Conservation (phyloP, 2,797 vertebrate species). For the Lateolabrax maculatus region DNA sequence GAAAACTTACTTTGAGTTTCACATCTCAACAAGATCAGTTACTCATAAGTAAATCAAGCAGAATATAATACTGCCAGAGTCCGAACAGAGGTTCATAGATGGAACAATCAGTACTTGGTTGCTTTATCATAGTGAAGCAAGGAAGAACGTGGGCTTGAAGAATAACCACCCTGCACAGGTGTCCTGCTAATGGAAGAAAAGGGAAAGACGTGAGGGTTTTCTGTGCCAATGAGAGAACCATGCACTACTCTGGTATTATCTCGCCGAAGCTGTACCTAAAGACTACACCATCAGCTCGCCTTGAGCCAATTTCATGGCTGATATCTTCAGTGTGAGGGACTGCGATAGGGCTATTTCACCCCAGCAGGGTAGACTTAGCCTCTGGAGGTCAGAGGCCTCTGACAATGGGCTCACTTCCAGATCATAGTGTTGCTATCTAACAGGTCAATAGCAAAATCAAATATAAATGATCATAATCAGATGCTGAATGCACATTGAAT, state of each 20-base stretch:
- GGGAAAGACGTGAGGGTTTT: conserved; percentile 44
- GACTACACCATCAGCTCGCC: conserved; percentile 64
- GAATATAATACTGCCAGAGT: conserved; percentile 11
- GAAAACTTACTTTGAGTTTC: background rate
- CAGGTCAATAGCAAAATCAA: conserved; percentile 67
- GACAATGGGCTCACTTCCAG: conserved; percentile 59
- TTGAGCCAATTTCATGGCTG: conserved; percentile 84
- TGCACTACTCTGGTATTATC: conserved; percentile 48
- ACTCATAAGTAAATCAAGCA: conserved; percentile 1
- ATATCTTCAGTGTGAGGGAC: conserved; percentile 73
- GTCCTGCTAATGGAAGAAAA: conserved; percentile 49
- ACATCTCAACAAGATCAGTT: background rate
- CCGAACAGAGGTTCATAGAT: conserved; percentile 1
- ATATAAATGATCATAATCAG: background rate
- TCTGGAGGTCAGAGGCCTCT: conserved; percentile 49
- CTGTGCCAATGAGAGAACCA: conserved; percentile 43
- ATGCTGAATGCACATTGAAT: background rate
- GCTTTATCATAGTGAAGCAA: too few species aligned
- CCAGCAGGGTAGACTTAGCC: conserved; percentile 64
- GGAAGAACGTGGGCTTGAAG: conserved; percentile 4
- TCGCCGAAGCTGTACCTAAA: conserved; percentile 68
- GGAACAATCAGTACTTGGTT: conserved; percentile 1
- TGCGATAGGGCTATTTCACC: conserved; percentile 73
- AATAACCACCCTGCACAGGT: conserved; percentile 36
- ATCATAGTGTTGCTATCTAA: conserved; percentile 64